These are phyloP conservation scores for Alca torda DNA, from an alignment of 2,797 vertebrate species.

Conservation along the genomic window DNA sequence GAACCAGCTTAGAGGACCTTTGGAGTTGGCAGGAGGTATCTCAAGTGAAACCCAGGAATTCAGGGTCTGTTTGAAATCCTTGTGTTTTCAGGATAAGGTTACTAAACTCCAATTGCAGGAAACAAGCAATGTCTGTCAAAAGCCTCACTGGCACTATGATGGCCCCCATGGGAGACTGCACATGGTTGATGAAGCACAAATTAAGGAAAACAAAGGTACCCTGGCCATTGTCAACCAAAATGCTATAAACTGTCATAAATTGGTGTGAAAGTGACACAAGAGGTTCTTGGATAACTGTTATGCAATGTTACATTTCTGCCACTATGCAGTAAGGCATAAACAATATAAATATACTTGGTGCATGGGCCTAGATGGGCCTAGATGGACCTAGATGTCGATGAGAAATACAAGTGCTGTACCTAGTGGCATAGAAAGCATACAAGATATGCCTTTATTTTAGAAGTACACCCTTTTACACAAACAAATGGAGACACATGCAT, in stretches of 20 bases:
- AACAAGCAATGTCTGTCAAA: background rate
- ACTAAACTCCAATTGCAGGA: background rate
- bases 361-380: background rate
- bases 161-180: background rate
- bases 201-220: background rate
- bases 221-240: background rate
- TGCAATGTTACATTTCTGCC: background rate
- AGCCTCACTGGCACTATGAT: background rate
- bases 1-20: background rate
- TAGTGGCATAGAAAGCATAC: background rate
- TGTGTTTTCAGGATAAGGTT: background rate
- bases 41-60: background rate
- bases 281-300: background rate
- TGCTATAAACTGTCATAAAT: background rate
- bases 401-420: background rate
- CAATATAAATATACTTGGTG: background rate
- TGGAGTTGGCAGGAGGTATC: background rate
- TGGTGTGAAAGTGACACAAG: background rate
- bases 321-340: background rate
- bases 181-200: background rate
- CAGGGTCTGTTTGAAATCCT: background rate
- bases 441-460: background rate
- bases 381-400: background rate
- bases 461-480: background rate
- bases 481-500: background rate